These are phyloP conservation scores for Matsumyia berberina DNA, from an alignment of 2,888 invertebrate species.

Conservation along the genomic window DNA sequence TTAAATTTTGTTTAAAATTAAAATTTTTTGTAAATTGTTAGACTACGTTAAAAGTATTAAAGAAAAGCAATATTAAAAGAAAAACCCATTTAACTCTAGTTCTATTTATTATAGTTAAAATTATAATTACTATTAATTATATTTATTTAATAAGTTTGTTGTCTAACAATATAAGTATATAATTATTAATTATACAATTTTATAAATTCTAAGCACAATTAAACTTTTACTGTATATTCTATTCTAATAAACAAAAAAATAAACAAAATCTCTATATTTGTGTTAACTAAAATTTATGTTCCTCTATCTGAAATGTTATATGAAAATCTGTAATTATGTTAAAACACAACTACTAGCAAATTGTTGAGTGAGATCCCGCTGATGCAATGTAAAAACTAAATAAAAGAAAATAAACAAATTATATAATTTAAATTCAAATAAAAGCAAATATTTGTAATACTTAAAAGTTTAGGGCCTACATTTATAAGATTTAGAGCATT, in stretches of 20 bases:
- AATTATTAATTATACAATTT: slow-evolving; percentile 32
- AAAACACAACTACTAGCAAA: slow-evolving; percentile 41
- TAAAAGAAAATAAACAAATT: slow-evolving; percentile 8
- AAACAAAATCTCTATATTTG: slow-evolving; percentile 27
- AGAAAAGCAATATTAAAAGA: slow-evolving; percentile 43
- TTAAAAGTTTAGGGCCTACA: slow-evolving; percentile 14
- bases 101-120: slow-evolving; percentile 20
- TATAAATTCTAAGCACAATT: slow-evolving; percentile 29
- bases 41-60: slow-evolving; percentile 26
- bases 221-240: slow-evolving; percentile 28
- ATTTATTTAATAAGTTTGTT: slow-evolving; percentile 44
- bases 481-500: slow-evolving; percentile 26
- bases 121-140: slow-evolving; percentile 35
- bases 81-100: slow-evolving; percentile 24
- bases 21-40: background rate
- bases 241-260: slow-evolving; percentile 12
- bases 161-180: slow-evolving; percentile 20
- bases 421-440: slow-evolving; percentile 17
- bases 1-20: background rate
- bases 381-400: slow-evolving; percentile 45
- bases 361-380: slow-evolving; percentile 68
- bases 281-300: slow-evolving; percentile 56
- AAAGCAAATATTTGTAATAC: slow-evolving; percentile 35
- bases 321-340: slow-evolving; percentile 61
- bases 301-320: slow-evolving; percentile 55